phyloP scores from a whole-genome alignment of 2,113 vertebrate species.

The Lycaon pictus region DNA sequence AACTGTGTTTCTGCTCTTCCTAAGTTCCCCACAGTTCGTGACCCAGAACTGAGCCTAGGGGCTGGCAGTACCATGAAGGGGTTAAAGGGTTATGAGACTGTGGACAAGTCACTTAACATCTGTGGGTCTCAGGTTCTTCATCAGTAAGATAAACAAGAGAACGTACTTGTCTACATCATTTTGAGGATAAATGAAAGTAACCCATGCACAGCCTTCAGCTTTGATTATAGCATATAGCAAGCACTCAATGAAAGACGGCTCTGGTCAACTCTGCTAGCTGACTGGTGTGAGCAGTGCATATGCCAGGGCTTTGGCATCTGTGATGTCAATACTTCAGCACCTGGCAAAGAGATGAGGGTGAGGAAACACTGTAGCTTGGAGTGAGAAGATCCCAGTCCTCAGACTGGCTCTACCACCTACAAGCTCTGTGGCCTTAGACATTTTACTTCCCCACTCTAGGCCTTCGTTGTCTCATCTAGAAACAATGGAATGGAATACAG shows the following conservation, averaged over 20 bases:
- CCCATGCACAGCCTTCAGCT: neutral
- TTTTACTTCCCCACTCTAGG: neutral
- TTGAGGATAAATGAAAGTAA: neutral
- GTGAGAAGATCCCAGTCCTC: neutral
- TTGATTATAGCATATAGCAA: fast-evolving
- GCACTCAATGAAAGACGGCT: neutral
- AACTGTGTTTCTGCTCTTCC: neutral
- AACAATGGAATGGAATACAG: neutral
- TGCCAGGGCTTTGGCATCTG: neutral
- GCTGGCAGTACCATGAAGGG: neutral
- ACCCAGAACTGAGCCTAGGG: neutral
- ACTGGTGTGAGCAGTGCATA: fast-evolving
- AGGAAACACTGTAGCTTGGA: neutral
- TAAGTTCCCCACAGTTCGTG: fast-evolving
- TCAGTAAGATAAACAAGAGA: neutral
- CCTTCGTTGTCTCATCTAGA: neutral
- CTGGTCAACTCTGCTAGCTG: neutral
- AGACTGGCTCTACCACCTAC: neutral
- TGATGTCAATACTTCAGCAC: neutral
- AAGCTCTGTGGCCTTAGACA: neutral
- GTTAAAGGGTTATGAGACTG: neutral
- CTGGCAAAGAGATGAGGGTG: neutral
- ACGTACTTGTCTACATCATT: neutral
- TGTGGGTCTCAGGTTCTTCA: neutral
- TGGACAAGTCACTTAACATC: neutral